Evolutionary conservation across 2,797 vertebrate species (phyloP).

Genomic region (Corythornis leucogaster): DNA sequence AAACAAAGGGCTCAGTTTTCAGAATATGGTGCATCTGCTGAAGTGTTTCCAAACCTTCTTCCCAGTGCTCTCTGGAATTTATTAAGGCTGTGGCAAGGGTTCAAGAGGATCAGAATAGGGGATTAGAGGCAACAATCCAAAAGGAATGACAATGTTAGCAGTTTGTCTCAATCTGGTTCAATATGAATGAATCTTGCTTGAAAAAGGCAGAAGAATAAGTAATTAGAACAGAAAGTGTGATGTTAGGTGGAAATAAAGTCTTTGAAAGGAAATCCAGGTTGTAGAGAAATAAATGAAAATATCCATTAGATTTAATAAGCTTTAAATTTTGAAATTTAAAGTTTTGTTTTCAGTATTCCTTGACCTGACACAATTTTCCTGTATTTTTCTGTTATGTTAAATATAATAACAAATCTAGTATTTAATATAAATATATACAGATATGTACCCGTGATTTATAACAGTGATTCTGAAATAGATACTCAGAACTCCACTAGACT

Average conservation of each 20-base stretch:
- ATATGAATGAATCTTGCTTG: background rate
- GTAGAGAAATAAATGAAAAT: background rate
- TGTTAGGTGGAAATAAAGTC: background rate
- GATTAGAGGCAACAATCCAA: background rate
- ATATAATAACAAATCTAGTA: background rate
- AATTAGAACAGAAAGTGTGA: constrained; percentile 27
- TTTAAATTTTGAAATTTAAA: background rate
- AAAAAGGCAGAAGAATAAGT: constrained; percentile 25
- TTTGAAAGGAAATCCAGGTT: background rate
- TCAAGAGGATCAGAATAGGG: background rate
- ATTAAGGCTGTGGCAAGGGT: background rate
- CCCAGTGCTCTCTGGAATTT: background rate
- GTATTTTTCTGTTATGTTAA: background rate
- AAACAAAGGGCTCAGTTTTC: constrained; percentile 17
- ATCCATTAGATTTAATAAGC: background rate
- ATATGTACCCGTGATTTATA: background rate
- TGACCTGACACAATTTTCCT: background rate
- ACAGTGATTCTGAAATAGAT: background rate
- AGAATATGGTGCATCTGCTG: constrained; percentile 1
- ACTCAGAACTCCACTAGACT: background rate
- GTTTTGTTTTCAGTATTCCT: constrained; percentile 7
- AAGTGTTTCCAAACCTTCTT: background rate
- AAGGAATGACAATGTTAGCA: background rate
- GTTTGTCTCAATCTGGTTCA: background rate
- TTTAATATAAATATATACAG: background rate